Evolutionary conservation across 2,888 invertebrate species (phyloP), one percentile per base, ranked within the genome.

Genomic region (Ctenicera cuprea): DNA sequence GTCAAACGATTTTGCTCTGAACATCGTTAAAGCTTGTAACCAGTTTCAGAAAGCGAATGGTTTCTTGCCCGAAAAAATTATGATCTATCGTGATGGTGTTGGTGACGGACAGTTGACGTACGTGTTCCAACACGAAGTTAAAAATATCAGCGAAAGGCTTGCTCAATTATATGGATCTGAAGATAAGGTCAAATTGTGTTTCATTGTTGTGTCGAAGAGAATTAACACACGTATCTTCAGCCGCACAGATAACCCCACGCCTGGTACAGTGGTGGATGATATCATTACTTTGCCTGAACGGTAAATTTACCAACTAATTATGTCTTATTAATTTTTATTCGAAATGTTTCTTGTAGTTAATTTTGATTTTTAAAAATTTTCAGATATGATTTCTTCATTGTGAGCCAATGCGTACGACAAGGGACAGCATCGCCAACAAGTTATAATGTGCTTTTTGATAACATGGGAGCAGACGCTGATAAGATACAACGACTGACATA

Each of bases 381-480:
- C 87, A 94, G 94, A 73, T 97, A 94, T 79, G 98, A 99, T 83
- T 99, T 97, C 88, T 98, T 92, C 85, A 86, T 98, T 45, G 93
- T 98, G 0, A 94, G 95, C 0, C 98, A 98, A 85, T 91, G 92
- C 43, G 96, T 97, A 0, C 89, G 90, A 0, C 95, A 97, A 78
- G 98, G 98, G 0, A 97, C 98, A 0, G 97, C 97, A 0, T 91
- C 95, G 0, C 98, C 98, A 0, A 97, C 97, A 0, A 92, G 93
- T 0, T 98, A 96, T 88, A 97, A 96, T 80, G 92, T 98, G 0
- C 91, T 98, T 3, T 89, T 90, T 7, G 96, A 97, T 79, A 91
- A 88, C 0, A 88, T 91, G 3, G 92, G 92, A 0, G 84, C 95
- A 0, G 84, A 87, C 4, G 92, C 95, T 0, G 95, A 97, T 78